Base-by-base conservation (phyloP, 2,888 invertebrate genomes). In the Sphaerophoria taeniata region DNA sequence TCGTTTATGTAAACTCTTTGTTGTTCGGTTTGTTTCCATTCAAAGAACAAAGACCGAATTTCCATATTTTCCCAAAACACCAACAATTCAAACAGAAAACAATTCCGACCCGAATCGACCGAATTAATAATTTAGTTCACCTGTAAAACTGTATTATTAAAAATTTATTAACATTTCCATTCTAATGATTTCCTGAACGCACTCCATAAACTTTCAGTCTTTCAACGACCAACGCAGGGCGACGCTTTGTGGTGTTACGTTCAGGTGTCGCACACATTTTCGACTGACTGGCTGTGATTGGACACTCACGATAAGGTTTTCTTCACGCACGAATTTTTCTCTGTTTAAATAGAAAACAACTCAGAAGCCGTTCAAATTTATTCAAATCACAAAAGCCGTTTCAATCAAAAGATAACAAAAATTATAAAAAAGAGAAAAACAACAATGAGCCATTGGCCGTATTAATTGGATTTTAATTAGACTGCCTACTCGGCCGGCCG, bases 381-480 rank as follows among this genome's bases (percentile, higher is more conserved):
- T n/a, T 24, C 9, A 39, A 39, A 67, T 24, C 36, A 65, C 1
- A 51, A 43, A 67, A 73, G 74, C 34, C 16, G 12, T 16, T 43
- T 2, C 9, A 60, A 79, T n/a, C 14, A 45, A 47, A n/a, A 16
- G 39, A 60, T 16, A 14, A 51, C 31, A 39, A 6, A 33, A 55
- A 12, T 14, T 16, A 45, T 56, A 56, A 39, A 70, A 65, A 76
- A 24, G n/a, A 65, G 71, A 76, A 51, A 45, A 16, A 80, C 71
- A 84, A 84, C 84, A 85, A 81, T 85, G 73, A 85, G 72, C 85
- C 81, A 85, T 81, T 81, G 81, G 77, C 72, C 67, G 60, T 81
- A 81, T 85, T 85, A 85, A 85, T 85, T 85, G 85, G 85, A 85
- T 81, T 85, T 85, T 85, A 85, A 85, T 85, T 85, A 85, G 85